Conservation (phyloP, 2,888 invertebrate genomes). For the Drosophila lutescens region DNA sequence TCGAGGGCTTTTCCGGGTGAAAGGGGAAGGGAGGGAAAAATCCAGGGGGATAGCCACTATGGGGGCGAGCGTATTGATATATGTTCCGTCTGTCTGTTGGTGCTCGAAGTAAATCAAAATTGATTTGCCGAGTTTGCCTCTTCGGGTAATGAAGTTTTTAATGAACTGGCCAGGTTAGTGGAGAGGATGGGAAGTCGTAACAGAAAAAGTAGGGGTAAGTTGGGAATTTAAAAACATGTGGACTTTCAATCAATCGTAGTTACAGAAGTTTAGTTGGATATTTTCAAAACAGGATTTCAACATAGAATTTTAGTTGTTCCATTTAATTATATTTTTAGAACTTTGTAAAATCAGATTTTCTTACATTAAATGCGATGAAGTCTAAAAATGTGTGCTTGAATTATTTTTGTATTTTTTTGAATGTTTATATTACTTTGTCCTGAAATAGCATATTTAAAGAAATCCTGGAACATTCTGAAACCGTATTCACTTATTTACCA, state of each 20-base stretch:
- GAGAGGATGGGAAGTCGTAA: neutral
- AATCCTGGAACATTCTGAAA: too few species aligned
- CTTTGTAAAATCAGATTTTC: too few species aligned
- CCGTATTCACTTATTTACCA: too few species aligned
- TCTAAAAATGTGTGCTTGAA: too few species aligned
- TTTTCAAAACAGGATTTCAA: too few species aligned
- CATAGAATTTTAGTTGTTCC: too few species aligned
- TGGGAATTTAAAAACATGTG: neutral
- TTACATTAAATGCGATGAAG: too few species aligned
- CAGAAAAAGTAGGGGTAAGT: too few species aligned
- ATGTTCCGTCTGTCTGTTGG: slow-evolving; percentile 35
- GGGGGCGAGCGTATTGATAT: slow-evolving; percentile 54
- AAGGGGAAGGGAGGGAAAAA: neutral
- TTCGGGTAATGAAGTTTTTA: slow-evolving; percentile 64
- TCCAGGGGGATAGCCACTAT: slow-evolving; percentile 19
- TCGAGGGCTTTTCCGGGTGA: slow-evolving; percentile 11
- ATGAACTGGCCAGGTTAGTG: slow-evolving; percentile 49
- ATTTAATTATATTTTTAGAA: too few species aligned
- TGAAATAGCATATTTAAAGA: too few species aligned
- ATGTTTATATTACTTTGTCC: too few species aligned
- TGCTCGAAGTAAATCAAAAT: slow-evolving; percentile 69
- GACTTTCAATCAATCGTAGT: neutral
- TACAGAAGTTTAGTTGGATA: neutral
- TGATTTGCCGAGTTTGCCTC: slow-evolving; percentile 56
- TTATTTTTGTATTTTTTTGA: too few species aligned